These are phyloP conservation scores for Dendrocincla fuliginosa DNA, from an alignment of 2,797 vertebrate species.

Conservation along the genomic window DNA sequence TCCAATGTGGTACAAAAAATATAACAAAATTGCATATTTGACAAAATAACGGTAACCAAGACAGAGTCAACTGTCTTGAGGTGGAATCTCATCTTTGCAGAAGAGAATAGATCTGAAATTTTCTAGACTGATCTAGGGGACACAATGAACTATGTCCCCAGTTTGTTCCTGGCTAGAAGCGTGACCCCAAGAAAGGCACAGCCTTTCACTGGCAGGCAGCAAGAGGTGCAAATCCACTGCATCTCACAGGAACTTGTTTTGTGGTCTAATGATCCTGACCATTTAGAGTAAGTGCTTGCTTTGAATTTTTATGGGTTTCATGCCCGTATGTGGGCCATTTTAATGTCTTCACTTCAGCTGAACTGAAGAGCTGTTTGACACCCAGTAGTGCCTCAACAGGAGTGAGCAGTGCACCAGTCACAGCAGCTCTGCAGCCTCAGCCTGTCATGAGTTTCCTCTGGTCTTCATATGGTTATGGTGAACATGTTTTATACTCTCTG, in stretches of 20 bases:
- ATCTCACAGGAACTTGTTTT: background rate
- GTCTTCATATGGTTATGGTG: background rate
- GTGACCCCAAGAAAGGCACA: background rate
- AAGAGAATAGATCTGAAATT: background rate
- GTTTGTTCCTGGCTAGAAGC: background rate
- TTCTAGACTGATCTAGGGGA: background rate
- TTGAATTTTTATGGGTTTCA: background rate
- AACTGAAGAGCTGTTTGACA: background rate
- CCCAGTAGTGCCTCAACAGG: background rate
- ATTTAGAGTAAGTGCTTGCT: background rate
- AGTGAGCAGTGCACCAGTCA: background rate
- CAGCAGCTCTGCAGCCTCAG: background rate
- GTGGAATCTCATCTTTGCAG: background rate
- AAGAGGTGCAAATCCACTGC: background rate
- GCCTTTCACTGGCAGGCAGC: background rate
- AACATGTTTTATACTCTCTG: background rate
- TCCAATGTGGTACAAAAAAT: background rate
- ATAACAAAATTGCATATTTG: background rate
- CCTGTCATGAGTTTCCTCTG: background rate
- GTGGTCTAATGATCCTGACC: background rate
- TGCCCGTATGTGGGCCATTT: background rate
- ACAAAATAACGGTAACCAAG: background rate
- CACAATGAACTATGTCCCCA: background rate
- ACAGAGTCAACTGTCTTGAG: background rate
- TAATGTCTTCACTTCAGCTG: background rate